These are phyloP conservation scores for Parnassius orleans DNA, from an alignment of 2,888 invertebrate genomes.

Conservation along the genomic window DNA sequence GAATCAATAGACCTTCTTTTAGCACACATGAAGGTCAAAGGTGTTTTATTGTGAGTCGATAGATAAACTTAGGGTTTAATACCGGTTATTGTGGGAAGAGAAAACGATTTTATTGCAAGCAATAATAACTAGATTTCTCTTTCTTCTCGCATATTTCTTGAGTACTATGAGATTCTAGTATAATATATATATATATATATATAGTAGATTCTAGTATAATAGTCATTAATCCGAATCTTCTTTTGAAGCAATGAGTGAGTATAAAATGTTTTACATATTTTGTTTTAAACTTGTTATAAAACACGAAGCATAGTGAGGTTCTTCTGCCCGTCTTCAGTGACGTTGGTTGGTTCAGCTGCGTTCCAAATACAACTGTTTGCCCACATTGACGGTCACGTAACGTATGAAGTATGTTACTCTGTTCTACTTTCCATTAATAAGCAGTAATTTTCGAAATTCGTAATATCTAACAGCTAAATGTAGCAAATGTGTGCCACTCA, in stretches of 20 bases:
- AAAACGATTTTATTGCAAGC: neutral
- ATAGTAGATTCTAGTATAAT: no score
- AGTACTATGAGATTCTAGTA: no score
- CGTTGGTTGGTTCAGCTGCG: conserved; percentile 62
- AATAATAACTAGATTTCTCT: neutral
- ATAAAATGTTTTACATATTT: no score
- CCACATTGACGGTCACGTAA: conserved; percentile 36
- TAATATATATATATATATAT: no score
- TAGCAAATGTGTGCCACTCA: neutral
- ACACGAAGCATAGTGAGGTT: neutral
- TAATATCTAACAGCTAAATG: conserved; percentile 1
- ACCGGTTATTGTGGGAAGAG: conserved; percentile 28
- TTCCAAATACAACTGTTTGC: conserved; percentile 55
- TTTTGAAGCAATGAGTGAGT: no score
- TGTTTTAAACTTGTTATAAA: no score
- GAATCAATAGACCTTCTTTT: conserved; percentile 26
- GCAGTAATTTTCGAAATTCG: conserved; percentile 12
- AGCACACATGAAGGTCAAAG: conserved; percentile 30
- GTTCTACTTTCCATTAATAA: conserved; percentile 25
- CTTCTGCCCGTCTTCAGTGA: conserved; percentile 7
- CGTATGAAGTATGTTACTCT: conserved; percentile 37
- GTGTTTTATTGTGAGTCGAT: conserved; percentile 23
- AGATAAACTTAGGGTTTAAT: conserved; percentile 28
- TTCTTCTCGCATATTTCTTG: no score
- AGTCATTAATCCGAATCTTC: no score